Evolutionary conservation across 2,113 vertebrate genomes (phyloP).

Genomic region (Saccopteryx leptura): DNA sequence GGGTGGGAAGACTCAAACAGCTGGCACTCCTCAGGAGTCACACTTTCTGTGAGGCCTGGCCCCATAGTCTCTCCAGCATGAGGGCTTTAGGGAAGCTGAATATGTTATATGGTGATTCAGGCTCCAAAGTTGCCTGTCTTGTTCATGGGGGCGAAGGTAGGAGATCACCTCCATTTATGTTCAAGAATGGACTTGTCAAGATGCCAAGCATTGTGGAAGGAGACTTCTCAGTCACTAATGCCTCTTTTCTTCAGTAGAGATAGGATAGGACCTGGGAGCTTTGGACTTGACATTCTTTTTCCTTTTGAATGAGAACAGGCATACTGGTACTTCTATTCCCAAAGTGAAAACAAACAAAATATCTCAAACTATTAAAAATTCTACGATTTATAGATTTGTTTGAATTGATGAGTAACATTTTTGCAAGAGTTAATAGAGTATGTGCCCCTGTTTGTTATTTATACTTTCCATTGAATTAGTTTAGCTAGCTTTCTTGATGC

Average conservation of each 20-base stretch:
- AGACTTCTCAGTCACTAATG: not conserved
- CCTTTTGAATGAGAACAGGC: constrained; percentile 26
- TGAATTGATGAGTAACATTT: constrained; percentile 9
- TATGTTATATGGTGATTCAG: constrained; percentile 9
- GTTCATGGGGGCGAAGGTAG: not conserved
- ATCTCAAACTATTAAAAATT: constrained; percentile 26
- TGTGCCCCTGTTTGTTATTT: not conserved
- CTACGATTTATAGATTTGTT: constrained; percentile 7
- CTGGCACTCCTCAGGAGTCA: not conserved
- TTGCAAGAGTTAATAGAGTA: not conserved
- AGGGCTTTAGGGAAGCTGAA: not conserved
- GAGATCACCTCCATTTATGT: not conserved
- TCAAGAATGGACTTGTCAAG: constrained; percentile 14
- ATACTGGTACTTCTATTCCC: not conserved
- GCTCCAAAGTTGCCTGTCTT: not conserved
- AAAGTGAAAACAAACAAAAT: not conserved
- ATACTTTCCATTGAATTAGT: not conserved
- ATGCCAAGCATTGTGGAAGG: not conserved
- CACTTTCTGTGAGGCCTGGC: not conserved
- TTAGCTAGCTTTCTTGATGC: constrained; percentile 31
- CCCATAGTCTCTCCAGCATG: not conserved
- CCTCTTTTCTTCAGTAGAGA: constrained; percentile 22
- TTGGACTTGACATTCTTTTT: constrained; percentile 1
- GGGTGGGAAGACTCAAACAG: not conserved
- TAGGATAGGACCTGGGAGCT: not conserved